Evolutionary conservation across 1,140 invertebrate species (phyloP).

Genomic region (Cydia amplana): DNA sequence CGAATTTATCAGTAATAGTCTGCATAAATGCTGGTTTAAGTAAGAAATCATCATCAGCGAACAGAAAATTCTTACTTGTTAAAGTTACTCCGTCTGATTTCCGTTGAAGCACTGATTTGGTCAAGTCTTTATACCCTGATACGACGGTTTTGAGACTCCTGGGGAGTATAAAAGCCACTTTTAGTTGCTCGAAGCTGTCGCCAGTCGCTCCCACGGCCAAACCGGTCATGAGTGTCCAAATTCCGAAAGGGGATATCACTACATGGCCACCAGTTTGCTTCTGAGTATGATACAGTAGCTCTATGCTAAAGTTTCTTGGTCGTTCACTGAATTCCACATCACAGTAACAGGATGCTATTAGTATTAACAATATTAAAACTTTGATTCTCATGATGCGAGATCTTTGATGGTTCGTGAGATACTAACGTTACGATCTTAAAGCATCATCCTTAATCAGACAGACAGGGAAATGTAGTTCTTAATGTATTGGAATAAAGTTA

Average conservation of each 20-base stretch:
- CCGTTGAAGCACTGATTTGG: slow-evolving; percentile 50
- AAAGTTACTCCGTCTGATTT: slow-evolving; percentile 53
- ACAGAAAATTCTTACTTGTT: slow-evolving; percentile 66
- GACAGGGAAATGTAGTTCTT: background rate
- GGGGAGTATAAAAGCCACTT: slow-evolving; percentile 57
- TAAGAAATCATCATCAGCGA: slow-evolving; percentile 60
- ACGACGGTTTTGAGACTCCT: slow-evolving; percentile 49
- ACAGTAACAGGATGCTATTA: slow-evolving; percentile 49
- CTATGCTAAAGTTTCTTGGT: slow-evolving; percentile 70
- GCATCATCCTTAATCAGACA: background rate
- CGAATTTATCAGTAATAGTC: slow-evolving; percentile 55
- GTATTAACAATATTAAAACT: slow-evolving; percentile 42
- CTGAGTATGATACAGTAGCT: slow-evolving; percentile 62
- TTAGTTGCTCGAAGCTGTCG: slow-evolving; percentile 50
- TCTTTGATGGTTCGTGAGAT: slow-evolving; percentile 39
- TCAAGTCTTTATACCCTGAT: slow-evolving; percentile 58
- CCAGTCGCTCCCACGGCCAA: slow-evolving; percentile 60
- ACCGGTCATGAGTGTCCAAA: slow-evolving; percentile 69
- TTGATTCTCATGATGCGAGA: slow-evolving; percentile 43
- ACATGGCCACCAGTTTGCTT: slow-evolving; percentile 59
- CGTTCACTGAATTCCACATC: slow-evolving; percentile 59
- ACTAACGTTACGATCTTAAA: background rate
- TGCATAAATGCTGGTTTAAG: slow-evolving; percentile 50
- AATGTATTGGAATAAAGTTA: background rate
- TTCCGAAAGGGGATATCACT: slow-evolving; percentile 73